Conservation (phyloP, 2,888 invertebrate genomes). For the Dexiosoma caninum region DNA sequence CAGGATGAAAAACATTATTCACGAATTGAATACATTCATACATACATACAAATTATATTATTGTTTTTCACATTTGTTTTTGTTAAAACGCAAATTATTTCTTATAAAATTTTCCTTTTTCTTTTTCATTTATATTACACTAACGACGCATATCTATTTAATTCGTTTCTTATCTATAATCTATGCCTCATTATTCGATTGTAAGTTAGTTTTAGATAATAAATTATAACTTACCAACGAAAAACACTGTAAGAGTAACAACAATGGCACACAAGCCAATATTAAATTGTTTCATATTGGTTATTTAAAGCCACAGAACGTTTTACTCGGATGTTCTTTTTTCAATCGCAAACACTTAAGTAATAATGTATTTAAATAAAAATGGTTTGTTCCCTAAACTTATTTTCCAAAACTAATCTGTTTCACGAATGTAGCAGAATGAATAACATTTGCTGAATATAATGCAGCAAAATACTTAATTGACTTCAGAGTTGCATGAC, state of each 20-base stretch:
- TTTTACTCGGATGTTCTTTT: neutral
- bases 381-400: neutral
- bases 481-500: neutral
- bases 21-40: neutral
- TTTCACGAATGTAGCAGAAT: constrained; percentile 49
- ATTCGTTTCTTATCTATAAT: neutral
- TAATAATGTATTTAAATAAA: neutral
- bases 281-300: constrained; percentile 75
- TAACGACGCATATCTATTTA: neutral
- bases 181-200: neutral
- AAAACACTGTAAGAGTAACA: constrained; percentile 74
- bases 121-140: neutral
- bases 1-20: constrained; percentile 12
- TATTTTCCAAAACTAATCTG: neutral
- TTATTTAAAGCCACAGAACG: neutral
- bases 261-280: constrained; percentile 78
- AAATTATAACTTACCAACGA: constrained; percentile 76
- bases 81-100: constrained; percentile 40
- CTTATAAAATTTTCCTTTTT: too few species aligned
- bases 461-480: neutral
- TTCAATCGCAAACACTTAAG: neutral
- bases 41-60: neutral
- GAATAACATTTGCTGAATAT: constrained; percentile 41
- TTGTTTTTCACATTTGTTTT: neutral
- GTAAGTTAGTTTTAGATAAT: too few species aligned